Evolutionary conservation across 23 tunicate genomes (phyloP).

Genomic region (Trididemnum nubilum): DNA sequence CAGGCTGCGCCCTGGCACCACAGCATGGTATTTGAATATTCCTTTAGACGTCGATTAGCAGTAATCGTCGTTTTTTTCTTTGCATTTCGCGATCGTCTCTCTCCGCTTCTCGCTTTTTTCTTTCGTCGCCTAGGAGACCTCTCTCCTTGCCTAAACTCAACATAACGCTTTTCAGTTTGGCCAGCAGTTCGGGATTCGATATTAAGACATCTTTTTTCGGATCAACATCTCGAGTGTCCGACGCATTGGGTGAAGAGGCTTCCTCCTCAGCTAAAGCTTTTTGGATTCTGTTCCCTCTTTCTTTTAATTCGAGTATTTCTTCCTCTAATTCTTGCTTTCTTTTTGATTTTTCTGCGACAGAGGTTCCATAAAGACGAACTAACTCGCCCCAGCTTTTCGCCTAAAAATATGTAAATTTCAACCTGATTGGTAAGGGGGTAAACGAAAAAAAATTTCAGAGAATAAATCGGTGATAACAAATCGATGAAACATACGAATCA

Average conservation of each 20-base stretch:
- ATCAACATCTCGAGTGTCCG: neutral
- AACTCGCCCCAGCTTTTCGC: slow-evolving; percentile 69
- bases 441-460: too few species aligned
- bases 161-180: slow-evolving; percentile 73
- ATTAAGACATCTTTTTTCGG: neutral
- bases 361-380: slow-evolving; percentile 55
- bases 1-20: too few species aligned
- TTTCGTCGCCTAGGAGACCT: neutral
- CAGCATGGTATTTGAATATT: too few species aligned
- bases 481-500: too few species aligned
- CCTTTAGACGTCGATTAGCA: slow-evolving; percentile 28
- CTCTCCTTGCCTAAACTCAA: slow-evolving; percentile 33
- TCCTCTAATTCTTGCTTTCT: slow-evolving; percentile 61
- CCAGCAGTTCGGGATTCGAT: slow-evolving; percentile 84
- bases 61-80: neutral
- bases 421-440: neutral
- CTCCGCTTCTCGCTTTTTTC: neutral
- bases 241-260: slow-evolving; percentile 18
- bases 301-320: slow-evolving; percentile 81
- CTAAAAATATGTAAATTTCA: too few species aligned
- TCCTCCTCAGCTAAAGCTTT: neutral
- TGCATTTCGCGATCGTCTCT: neutral
- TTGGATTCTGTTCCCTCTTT: slow-evolving; percentile 3
- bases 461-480: too few species aligned
- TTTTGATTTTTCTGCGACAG: slow-evolving; percentile 68